These are phyloP conservation scores for Lamellibrachia columna DNA, from an alignment of 2,888 invertebrate species.

Conservation along the genomic window DNA sequence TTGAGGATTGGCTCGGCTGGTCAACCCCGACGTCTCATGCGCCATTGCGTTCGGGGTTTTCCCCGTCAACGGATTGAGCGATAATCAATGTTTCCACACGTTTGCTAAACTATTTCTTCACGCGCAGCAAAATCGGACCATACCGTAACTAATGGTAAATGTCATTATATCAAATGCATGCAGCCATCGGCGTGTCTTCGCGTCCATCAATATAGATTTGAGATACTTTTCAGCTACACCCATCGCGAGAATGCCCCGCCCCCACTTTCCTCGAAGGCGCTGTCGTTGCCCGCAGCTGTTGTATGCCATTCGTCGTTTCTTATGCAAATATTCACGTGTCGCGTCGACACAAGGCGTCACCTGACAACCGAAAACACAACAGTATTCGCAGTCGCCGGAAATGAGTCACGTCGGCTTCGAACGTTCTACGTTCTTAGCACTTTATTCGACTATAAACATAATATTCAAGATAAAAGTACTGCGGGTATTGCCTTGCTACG, in stretches of 20 bases:
- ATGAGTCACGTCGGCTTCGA: too few species aligned
- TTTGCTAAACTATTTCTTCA: not conserved
- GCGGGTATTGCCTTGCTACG: too few species aligned
- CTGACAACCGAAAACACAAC: not conserved
- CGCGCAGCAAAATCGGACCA: not conserved
- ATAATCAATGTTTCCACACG: constrained; percentile 4
- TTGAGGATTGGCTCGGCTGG: constrained; percentile 11
- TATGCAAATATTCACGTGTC: not conserved
- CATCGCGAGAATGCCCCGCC: not conserved
- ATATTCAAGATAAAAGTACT: too few species aligned
- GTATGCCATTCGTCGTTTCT: not conserved
- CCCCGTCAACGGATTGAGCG: not conserved
- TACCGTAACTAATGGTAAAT: not conserved
- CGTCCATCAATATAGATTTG: not conserved
- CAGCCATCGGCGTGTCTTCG: not conserved
- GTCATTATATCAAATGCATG: not conserved
- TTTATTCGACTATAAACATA: too few species aligned
- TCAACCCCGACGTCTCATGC: not conserved
- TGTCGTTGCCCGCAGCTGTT: not conserved
- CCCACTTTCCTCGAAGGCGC: too few species aligned
- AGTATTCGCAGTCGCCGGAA: not conserved
- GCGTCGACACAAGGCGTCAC: not conserved
- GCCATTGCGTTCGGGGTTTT: not conserved
- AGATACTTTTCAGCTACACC: not conserved
- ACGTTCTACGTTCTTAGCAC: too few species aligned